Evolutionary conservation across 2,888 invertebrate genomes (phyloP).

Genomic region (Ypsolopha scabrella): DNA sequence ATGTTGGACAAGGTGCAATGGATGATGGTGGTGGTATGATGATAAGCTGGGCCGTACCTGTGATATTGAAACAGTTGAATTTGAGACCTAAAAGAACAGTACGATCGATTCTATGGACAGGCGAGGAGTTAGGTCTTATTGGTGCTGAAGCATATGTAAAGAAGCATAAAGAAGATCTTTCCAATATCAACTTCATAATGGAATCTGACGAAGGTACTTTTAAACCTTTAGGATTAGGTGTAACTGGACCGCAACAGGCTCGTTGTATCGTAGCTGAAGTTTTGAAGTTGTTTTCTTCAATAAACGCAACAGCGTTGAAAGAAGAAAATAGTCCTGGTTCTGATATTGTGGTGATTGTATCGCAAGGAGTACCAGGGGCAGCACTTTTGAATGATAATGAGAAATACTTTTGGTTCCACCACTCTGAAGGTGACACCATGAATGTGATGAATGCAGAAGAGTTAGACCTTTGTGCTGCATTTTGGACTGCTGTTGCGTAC

Average conservation of each 20-base stretch:
- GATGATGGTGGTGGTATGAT: slow-evolving; percentile 88
- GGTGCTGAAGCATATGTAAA: slow-evolving; percentile 76
- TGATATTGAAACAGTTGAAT: slow-evolving; percentile 73
- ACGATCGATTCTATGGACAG: slow-evolving; percentile 83
- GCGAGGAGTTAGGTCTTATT: slow-evolving; percentile 79
- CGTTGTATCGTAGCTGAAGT: slow-evolving; percentile 78
- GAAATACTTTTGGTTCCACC: slow-evolving; percentile 81
- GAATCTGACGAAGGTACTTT: slow-evolving; percentile 89
- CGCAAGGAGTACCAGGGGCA: slow-evolving; percentile 78
- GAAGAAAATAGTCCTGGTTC: slow-evolving; percentile 71
- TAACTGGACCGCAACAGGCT: slow-evolving; percentile 72
- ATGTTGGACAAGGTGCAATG: slow-evolving; percentile 89
- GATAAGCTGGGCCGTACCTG: slow-evolving; percentile 81
- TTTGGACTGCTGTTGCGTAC: slow-evolving; percentile 83
- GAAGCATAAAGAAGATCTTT: slow-evolving; percentile 63
- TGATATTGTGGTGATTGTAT: slow-evolving; percentile 75
- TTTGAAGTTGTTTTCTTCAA: slow-evolving; percentile 72
- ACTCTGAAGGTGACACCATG: slow-evolving; percentile 84
- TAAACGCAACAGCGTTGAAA: slow-evolving; percentile 75
- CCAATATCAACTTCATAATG: slow-evolving; percentile 80
- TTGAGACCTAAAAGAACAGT: slow-evolving; percentile 79
- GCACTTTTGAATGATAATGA: slow-evolving; percentile 77
- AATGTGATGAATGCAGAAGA: slow-evolving; percentile 76
- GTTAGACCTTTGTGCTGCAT: slow-evolving; percentile 79
- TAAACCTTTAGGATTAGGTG: slow-evolving; percentile 76